Evolutionary conservation across 2,888 invertebrate genomes (phyloP).

Genomic region (Torymus auratus): DNA sequence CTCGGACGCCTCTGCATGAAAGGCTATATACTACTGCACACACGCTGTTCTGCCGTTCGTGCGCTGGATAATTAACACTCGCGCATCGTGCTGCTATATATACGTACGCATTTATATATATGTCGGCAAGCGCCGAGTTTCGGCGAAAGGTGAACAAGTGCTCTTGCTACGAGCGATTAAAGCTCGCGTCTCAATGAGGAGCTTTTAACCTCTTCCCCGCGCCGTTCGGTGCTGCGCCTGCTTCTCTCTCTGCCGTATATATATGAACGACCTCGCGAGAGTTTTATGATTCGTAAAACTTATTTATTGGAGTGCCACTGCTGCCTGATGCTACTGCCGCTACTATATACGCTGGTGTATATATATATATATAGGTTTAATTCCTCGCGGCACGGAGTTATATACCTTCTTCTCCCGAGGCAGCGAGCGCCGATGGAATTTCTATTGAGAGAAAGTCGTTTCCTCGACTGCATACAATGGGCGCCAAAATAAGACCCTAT

Average conservation of each 20-base stretch:
- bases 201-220: background rate
- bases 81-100: too few relatives aligned
- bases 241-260: background rate
- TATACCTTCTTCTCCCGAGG: conserved; percentile 5
- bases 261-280: conserved; percentile 47
- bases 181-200: conserved; percentile 17
- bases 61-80: too few relatives aligned
- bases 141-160: conserved; percentile 19
- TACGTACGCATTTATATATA: too few relatives aligned
- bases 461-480: conserved; percentile 34
- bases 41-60: too few relatives aligned
- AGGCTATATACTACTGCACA: too few relatives aligned
- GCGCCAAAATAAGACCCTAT: conserved; percentile 47
- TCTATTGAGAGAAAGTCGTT: conserved; percentile 50
- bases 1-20: too few relatives aligned
- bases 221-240: too few relatives aligned
- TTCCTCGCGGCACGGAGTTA: conserved; percentile 1
- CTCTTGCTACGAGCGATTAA: conserved; percentile 36
- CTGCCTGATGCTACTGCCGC: background rate
- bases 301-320: conserved; percentile 44
- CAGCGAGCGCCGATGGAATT: conserved; percentile 41
- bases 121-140: too few relatives aligned
- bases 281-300: conserved; percentile 53
- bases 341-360: background rate
- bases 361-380: conserved; percentile 46